Evolutionary conservation across 2,888 invertebrate genomes (phyloP).

Genomic region (Lochmaea capreae): DNA sequence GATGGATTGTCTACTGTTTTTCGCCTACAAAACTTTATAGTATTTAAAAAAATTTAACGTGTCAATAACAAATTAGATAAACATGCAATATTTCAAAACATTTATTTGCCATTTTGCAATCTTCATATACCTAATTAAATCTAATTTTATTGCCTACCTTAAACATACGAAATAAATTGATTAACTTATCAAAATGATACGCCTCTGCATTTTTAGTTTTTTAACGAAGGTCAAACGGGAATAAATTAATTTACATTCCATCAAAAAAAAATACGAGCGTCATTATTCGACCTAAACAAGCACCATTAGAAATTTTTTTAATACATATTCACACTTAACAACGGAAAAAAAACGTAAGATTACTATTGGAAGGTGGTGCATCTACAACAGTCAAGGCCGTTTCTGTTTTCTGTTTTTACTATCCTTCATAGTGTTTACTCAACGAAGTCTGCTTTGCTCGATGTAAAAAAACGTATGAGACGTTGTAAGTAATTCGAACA

Average conservation of each 20-base stretch:
- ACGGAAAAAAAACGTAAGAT: not conserved
- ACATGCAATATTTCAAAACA: too few relatives aligned
- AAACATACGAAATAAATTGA: not conserved
- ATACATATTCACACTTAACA: not conserved
- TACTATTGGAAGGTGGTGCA: not conserved
- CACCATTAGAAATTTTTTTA: not conserved
- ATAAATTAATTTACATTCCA: slow-evolving; percentile 3
- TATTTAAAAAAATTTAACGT: too few relatives aligned
- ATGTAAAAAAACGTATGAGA: not conserved
- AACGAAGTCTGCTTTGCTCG: not conserved
- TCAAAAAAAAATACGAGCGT: slow-evolving; percentile 1
- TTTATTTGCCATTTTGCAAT: too few relatives aligned
- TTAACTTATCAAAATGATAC: not conserved
- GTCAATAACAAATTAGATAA: too few relatives aligned
- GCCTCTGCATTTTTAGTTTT: not conserved
- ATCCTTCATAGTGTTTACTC: not conserved
- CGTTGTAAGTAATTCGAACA: not conserved
- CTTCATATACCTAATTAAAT: too few relatives aligned
- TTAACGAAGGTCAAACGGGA: slow-evolving; percentile 7
- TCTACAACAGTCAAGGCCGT: not conserved
- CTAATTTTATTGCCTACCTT: too few relatives aligned
- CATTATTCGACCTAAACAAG: not conserved
- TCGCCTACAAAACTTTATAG: too few relatives aligned
- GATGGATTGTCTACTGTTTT: too few relatives aligned
- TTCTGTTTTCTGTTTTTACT: not conserved